Evolutionary conservation across 2,797 vertebrate species (phyloP), one percentile per base, ranked within the genome.

Genomic region (Micrastur ruficollis): DNA sequence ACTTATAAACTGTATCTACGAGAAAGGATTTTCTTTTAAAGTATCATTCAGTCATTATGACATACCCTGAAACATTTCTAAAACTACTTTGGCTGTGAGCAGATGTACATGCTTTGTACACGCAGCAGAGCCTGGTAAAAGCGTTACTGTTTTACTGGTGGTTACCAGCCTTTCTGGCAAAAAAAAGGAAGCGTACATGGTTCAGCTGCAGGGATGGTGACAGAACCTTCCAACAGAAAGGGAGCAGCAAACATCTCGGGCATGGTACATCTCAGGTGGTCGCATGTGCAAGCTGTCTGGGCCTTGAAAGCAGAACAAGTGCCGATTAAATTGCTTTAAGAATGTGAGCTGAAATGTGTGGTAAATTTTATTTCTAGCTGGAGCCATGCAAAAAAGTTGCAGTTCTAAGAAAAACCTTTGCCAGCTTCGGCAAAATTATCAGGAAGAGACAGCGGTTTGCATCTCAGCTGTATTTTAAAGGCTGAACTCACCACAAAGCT

Each of bases 1-100:
- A 40, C 11, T 53, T 46, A 21, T 44, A 34, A 93, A 15, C 8
- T 1, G 0, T 2, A 29, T 0, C 2, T 8, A 46, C 40, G 8
- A 52, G 8, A 63, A 17, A 34, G 1, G 5, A 5, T 49, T 91
- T 68, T 40, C 38, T 76, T 74, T n/a, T 11, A 7, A 53, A 72
- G 55, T 14, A 1, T n/a, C n/a, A 78, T 9, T 49, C 15, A 36
- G 50, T 21, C 34, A 50, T 32, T 5, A 56, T 38, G 31, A 65
- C 16, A 66, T 26, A 58, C 15, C 20, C 40, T 34, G 49, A 65
- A 82, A 47, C 5, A 16, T 20, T 68, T 46, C 34, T 53, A 10
- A 12, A 66, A 19, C 4, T 8, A 25, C 22, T 21, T 5, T 9
- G 16, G 61, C 63, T 56, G 34, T 4, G 10, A 86, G 84, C 22